Base-by-base conservation (phyloP, 2,888 invertebrate genomes). In the Kuschelorhynchus macadamiae region DNA sequence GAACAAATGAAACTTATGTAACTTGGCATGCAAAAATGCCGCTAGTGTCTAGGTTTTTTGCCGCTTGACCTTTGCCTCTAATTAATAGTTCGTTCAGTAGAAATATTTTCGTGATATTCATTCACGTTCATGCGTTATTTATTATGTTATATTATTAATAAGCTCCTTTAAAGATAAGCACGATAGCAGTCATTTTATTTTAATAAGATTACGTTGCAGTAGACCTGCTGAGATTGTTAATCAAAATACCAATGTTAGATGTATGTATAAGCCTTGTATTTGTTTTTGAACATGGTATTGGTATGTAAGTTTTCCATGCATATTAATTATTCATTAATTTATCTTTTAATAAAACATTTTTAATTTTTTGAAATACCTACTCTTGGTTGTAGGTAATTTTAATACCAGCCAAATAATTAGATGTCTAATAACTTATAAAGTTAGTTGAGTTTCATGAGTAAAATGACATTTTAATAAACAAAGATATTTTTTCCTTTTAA, bases 71-170 rank as follows among this genome's bases (percentile, higher is more conserved):
- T 67, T 67, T 62, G 62, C 41, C 63, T 57, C 52, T 56, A 61
- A 67, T 61, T 61, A 67, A 61, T 67, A 46, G 56, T 42, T 55
- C 14, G 41, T 52, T 46, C 56, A 39, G 42, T 66, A 33, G 57
- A 59, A 49, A 61, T 67, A 57, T 56, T 62, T 67, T 62, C 56
- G 57, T 57, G 67, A 62, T 67, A 67, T 57, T 49, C 39, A 49
- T 36, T 67, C 57, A 67, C 62, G 67, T 42, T 67, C 46, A 41
- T 12, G 16, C 16, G 41, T 39, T 53, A 61, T 56, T 57, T 47
- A 44, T 57, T 56, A 32, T 21, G 49, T 25, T 32, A 25, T 60
- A 25, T 61, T 61, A 61, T 61, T 62, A 62, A 57, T 67, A 67
- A 50, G 56, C 56, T 64, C 56, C 50, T 56, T 64, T 56, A 56